These are phyloP conservation scores for Drosophila takahashii DNA, from an alignment of 1,140 invertebrate genomes.

Conservation along the genomic window DNA sequence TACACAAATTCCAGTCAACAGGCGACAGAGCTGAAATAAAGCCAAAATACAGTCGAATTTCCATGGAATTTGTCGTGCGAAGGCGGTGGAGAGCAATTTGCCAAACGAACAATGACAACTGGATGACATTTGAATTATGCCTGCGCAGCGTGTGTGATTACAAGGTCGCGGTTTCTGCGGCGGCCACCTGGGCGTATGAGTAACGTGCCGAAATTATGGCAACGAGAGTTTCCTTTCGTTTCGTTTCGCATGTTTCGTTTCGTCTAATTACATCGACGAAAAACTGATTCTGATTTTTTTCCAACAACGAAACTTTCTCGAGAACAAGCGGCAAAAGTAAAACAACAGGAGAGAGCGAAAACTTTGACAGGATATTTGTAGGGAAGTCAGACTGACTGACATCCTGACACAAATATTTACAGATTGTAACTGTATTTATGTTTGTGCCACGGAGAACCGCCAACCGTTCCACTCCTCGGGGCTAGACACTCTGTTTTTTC, in stretches of 20 bases:
- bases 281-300: background rate
- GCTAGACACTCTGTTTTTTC: conserved; percentile 19
- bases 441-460: conserved; percentile 1
- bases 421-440: conserved; percentile 37
- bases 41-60: conserved; percentile 9
- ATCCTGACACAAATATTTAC: conserved; percentile 54
- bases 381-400: conserved; percentile 45
- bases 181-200: conserved; percentile 58
- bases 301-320: conserved; percentile 1
- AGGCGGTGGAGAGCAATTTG: conserved; percentile 28
- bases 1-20: conserved; percentile 36
- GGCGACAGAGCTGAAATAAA: conserved; percentile 34
- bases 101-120: conserved; percentile 45
- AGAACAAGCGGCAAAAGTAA: conserved; percentile 12
- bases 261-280: conserved; percentile 35
- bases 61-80: background rate
- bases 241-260: background rate
- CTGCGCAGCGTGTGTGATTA: conserved; percentile 33
- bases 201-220: conserved; percentile 16
- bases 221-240: conserved; percentile 11
- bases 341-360: conserved; percentile 1
- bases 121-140: conserved; percentile 62
- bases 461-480: background rate
- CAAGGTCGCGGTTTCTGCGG: conserved; percentile 33
- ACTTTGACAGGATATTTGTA: conserved; percentile 41